Percentiles rank a stretch among this genome's conserved stretches.
phyloP scores from a whole-genome alignment of 2,888 invertebrate genomes.

The Anagyrus pseudococci region DNA sequence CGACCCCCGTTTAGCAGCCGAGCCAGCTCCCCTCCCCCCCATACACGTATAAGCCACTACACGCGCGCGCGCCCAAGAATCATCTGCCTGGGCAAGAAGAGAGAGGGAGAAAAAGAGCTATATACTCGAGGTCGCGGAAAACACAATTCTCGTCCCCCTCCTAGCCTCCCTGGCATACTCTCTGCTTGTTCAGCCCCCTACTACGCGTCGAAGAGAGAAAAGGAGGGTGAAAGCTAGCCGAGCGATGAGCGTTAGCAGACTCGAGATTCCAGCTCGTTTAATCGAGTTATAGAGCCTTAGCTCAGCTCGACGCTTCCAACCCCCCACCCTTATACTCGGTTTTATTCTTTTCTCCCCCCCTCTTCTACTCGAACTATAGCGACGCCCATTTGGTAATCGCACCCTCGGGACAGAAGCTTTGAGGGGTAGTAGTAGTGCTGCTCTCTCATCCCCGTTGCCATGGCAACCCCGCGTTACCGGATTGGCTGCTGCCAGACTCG shows the following conservation, averaged over 20 bases:
- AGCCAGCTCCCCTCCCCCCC: no score
- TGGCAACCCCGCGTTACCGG: constrained; percentile 44
- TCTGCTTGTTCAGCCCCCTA: no score
- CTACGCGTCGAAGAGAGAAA: no score
- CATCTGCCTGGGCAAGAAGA: neutral
- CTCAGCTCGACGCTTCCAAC: constrained; percentile 36
- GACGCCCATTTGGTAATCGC: constrained; percentile 58
- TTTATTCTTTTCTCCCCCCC: constrained; percentile 1
- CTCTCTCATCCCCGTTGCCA: no score
- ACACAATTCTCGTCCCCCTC: no score
- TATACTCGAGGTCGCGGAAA: no score
- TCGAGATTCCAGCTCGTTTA: constrained; percentile 50
- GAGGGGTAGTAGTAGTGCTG: no score
- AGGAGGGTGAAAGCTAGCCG: no score
- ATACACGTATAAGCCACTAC: no score
- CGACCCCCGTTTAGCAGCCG: constrained; percentile 35
- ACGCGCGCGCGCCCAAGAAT: no score
- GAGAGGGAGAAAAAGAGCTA: constrained; percentile 9
- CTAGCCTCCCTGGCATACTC: no score
- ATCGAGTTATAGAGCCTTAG: constrained; percentile 52
- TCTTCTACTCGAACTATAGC: no score
- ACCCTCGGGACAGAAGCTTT: constrained; percentile 43
- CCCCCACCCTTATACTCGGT: neutral
- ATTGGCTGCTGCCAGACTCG: neutral
- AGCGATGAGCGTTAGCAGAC: constrained; percentile 36